Percentiles rank a stretch among this genome's conserved stretches.
Evolutionary conservation across 1,140 invertebrate species (phyloP).

Genomic region (Saccostrea glomerata): DNA sequence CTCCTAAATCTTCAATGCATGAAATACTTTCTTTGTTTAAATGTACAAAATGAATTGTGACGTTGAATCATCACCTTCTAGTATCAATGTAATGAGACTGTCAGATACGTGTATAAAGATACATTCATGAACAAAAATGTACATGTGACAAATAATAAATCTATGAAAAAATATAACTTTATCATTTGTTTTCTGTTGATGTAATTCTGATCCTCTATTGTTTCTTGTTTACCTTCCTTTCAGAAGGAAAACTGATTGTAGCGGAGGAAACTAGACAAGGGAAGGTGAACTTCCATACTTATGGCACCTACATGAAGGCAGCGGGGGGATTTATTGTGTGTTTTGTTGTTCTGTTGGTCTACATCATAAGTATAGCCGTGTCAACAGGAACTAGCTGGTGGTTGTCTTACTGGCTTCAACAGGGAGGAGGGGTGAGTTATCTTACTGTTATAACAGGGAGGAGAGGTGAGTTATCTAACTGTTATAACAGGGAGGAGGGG

Average conservation of each 20-base stretch:
- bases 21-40: background rate
- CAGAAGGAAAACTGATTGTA: constrained; percentile 75
- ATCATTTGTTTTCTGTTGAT: too few species aligned
- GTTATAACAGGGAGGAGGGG: background rate
- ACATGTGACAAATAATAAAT: too few species aligned
- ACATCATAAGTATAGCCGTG: constrained; percentile 82
- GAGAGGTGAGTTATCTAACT: background rate
- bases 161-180: too few species aligned
- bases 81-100: too few species aligned
- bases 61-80: too few species aligned
- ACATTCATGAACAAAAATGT: too few species aligned
- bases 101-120: too few species aligned
- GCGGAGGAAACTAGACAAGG: constrained; percentile 80
- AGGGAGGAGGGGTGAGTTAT: constrained; percentile 78
- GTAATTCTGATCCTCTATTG: background rate
- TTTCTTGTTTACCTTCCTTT: background rate
- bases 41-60: background rate
- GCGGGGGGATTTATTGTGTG: constrained; percentile 83
- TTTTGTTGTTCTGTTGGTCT: constrained; percentile 81
- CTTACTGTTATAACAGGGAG: background rate
- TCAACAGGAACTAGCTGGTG: constrained; percentile 85
- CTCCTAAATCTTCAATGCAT: background rate
- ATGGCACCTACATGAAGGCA: constrained; percentile 82
- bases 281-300: constrained; percentile 79
- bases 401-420: constrained; percentile 84